Conservation (phyloP, 2,797 vertebrate species). For the Pempheris klunzingeri region DNA sequence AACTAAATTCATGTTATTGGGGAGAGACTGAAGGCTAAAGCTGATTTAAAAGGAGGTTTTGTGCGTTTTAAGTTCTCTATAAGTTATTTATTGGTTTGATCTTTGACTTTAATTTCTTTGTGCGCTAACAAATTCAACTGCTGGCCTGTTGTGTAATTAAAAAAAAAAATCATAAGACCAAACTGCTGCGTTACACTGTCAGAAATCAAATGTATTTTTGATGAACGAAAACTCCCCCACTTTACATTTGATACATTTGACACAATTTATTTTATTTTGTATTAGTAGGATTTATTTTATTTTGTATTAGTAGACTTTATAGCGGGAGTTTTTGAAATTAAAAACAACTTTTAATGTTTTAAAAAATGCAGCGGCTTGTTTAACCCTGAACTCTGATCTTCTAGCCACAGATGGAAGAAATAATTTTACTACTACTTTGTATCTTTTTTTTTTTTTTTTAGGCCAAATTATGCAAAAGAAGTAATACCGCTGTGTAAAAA, state of each 20-base stretch:
- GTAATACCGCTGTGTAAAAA: too few relatives aligned
- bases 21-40: background rate
- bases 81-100: background rate
- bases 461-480: too few relatives aligned
- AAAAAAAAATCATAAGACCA: too few relatives aligned
- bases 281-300: background rate
- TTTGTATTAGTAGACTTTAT: background rate
- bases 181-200: background rate
- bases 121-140: too few relatives aligned
- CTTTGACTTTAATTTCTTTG: background rate
- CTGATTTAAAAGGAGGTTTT: background rate
- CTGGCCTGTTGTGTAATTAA: fast-evolving
- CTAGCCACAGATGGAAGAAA: background rate
- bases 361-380: background rate
- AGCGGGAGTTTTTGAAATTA: background rate
- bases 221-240: background rate
- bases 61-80: background rate
- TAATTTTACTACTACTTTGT: background rate
- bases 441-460: background rate
- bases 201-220: background rate
- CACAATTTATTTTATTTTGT: too few relatives aligned
- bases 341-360: background rate
- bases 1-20: too few relatives aligned
- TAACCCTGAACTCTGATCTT: background rate
- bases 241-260: too few relatives aligned